Percentiles rank a stretch among this genome's conserved stretches.
These are phyloP conservation scores for Glareola pratincola DNA, from an alignment of 2,113 vertebrate genomes.

Conservation along the genomic window DNA sequence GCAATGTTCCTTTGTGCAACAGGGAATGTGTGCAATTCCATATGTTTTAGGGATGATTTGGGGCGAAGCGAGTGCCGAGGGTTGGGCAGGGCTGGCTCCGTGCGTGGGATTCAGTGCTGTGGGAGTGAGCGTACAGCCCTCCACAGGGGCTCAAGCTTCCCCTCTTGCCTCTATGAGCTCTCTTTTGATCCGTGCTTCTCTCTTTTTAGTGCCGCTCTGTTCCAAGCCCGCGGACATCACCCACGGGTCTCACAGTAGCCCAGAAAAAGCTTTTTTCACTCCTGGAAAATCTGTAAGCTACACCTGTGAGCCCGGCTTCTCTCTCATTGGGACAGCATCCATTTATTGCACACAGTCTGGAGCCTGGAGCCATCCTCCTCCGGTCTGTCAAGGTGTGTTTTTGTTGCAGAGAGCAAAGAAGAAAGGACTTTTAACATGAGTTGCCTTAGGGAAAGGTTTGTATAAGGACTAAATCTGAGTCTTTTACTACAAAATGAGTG, in stretches of 20 bases:
- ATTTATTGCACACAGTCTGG: slow-evolving; percentile 26
- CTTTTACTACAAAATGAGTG: background rate
- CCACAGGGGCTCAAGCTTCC: background rate
- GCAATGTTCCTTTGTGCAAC: background rate
- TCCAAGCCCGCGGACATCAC: background rate
- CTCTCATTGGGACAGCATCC: slow-evolving; percentile 30
- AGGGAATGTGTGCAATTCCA: background rate
- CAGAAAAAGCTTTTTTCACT: background rate
- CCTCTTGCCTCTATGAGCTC: background rate
- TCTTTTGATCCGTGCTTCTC: background rate
- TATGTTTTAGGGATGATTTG: background rate
- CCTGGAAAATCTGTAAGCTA: slow-evolving; percentile 21
- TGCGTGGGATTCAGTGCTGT: background rate
- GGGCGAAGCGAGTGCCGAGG: background rate
- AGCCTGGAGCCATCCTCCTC: slow-evolving; percentile 40
- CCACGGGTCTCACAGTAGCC: background rate
- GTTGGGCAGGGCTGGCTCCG: background rate
- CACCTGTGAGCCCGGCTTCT: slow-evolving; percentile 41
- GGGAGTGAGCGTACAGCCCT: background rate
- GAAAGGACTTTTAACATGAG: background rate
- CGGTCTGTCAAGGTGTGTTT: slow-evolving; percentile 14
- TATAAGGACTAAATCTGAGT: background rate
- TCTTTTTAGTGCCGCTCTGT: slow-evolving; percentile 17
- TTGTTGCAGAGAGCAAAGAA: background rate
- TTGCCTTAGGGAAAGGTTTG: background rate